Evolutionary conservation across 2,113 vertebrate species (phyloP), one percentile per base, ranked within the genome.

Genomic region (Cromileptes altivelis): DNA sequence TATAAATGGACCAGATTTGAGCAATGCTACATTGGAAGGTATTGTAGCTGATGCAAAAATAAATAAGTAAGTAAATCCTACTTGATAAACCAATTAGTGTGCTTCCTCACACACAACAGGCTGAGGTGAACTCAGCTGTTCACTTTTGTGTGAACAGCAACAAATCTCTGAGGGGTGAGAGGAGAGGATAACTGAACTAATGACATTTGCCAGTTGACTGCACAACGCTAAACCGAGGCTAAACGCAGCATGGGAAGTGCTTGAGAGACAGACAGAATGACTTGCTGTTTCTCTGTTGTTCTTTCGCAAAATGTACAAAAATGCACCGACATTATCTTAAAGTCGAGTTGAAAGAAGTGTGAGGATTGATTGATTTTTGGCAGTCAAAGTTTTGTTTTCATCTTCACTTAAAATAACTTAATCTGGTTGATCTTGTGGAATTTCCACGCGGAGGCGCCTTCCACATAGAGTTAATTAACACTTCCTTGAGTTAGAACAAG

Each of bases 121-220:
- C 69, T 4, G 81, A 75, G 74, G 72, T 80, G 86, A 88, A 68
- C 52, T 81, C 70, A 17, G 61, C 78, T 53, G 80, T 64, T 77
- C 74, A 58, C 40, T 64, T 81, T 37, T n/a, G 69, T 78, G 76
- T 64, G 62, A 81, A 67, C 33, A 68, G 70, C 21, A 65, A 77
- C 78, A 77, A 82, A 91, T 86, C 79, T 83, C 76, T 49, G 37
- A 68, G 61, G 85, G 78, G 9, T 86, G 85, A 79, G 71, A 70
- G 76, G 72, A 74, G 55, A 70, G 75, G 65, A 81, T 83, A 85
- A 87, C 81, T 80, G 85, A 91, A 86, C 86, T 89, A 88, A 93
- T 86, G 85, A 69, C 85, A 85, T 86, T 86, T 67, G 75, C 85
- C 27, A 62, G 75, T 62, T 71, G 82, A 79, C 70, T 81, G 87